Conservation (phyloP, 2,113 vertebrate genomes). For the Xiphorhynchus elegans region DNA sequence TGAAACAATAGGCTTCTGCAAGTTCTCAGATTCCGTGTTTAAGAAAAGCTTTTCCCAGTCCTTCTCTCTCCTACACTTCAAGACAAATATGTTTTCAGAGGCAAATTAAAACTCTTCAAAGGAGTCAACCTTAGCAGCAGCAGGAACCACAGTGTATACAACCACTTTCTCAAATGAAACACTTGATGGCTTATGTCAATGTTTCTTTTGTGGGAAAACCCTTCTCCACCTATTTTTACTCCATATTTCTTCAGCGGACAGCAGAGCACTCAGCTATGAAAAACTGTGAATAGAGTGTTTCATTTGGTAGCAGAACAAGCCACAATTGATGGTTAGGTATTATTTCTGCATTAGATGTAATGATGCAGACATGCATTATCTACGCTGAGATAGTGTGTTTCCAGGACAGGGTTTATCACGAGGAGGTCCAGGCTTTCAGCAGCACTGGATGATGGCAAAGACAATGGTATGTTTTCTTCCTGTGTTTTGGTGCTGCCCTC, state of each 20-base stretch:
- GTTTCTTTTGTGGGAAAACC: slow-evolving; percentile 56
- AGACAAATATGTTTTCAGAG: background rate
- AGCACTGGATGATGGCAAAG: slow-evolving; percentile 35
- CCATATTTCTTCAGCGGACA: background rate
- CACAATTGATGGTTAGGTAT: slow-evolving; percentile 27
- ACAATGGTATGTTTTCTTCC: background rate
- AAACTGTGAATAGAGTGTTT: slow-evolving; percentile 18
- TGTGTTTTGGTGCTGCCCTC: background rate
- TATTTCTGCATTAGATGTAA: slow-evolving; percentile 49
- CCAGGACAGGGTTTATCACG: slow-evolving; percentile 26
- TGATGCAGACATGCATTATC: slow-evolving; percentile 10
- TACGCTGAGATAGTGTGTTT: slow-evolving; percentile 30
- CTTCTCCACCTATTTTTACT: slow-evolving; percentile 56
- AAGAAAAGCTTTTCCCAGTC: background rate
- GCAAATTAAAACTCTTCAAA: slow-evolving; percentile 30
- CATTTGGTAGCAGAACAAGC: slow-evolving; percentile 40
- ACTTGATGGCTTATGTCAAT: slow-evolving; percentile 35
- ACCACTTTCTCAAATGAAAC: slow-evolving; percentile 17
- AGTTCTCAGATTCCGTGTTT: background rate
- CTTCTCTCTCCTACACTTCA: background rate
- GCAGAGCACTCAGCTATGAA: background rate
- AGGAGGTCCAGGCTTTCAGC: slow-evolving; percentile 42
- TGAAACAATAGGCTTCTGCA: background rate
- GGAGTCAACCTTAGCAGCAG: background rate
- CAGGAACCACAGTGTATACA: background rate